A percentile compares a stretch with the other conserved stretches of the same genome.
Conservation (phyloP, 2,797 vertebrate genomes). For the Gastrophryne carolinensis region DNA sequence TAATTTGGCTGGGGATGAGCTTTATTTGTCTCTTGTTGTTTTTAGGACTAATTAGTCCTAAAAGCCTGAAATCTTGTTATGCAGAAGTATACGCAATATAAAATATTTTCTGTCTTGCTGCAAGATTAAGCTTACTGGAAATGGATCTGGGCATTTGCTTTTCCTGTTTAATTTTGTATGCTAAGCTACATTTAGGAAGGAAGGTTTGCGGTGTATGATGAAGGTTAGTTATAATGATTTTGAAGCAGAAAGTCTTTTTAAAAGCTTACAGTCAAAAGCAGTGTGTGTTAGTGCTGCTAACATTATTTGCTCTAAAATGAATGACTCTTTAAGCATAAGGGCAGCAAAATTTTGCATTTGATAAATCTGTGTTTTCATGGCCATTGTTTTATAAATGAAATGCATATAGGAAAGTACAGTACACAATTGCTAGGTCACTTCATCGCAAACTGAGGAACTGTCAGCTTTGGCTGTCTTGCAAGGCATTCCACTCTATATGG, state of each 20-base stretch:
- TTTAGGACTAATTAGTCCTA: too few relatives aligned
- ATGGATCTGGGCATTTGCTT: not conserved
- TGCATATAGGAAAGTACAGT: too few relatives aligned
- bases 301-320: not conserved
- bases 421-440: too few relatives aligned
- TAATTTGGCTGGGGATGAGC: too few relatives aligned
- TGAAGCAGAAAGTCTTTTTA: slow-evolving; percentile 10
- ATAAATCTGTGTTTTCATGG: not conserved
- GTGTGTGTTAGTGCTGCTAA: not conserved
- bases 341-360: not conserved
- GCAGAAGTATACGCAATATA: not conserved
- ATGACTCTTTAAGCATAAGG: not conserved
- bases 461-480: too few relatives aligned
- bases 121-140: slow-evolving; percentile 17
- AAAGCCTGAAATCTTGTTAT: too few relatives aligned
- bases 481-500: too few relatives aligned
- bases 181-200: slow-evolving; percentile 4
- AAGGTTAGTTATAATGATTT: slow-evolving; percentile 37
- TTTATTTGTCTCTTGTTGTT: too few relatives aligned
- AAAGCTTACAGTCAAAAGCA: slow-evolving; percentile 3
- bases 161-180: slow-evolving; percentile 35
- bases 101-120: not conserved
- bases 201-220: not conserved
- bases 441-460: too few relatives aligned
- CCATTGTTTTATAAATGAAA: too few relatives aligned